Evolutionary conservation across 2,888 invertebrate genomes (phyloP), one percentile per base, ranked within the genome.

Genomic region (Hypsopygia costalis): DNA sequence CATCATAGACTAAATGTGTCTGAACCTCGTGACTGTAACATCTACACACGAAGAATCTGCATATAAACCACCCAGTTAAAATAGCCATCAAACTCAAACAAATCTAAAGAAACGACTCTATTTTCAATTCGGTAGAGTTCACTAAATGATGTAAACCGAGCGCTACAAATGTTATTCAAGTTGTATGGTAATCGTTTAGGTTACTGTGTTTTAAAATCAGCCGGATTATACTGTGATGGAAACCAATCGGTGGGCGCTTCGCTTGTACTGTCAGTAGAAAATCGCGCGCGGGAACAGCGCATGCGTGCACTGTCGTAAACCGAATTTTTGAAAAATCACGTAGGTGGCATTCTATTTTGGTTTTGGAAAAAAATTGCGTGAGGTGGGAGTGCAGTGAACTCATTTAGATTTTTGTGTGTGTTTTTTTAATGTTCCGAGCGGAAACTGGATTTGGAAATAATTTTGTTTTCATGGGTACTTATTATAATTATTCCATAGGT

Each of bases 331-430:
- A 52, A 61, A 60, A 50, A 62, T 66, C 49, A 70, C 59, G 68
- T 62, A 64, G 63, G 69, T 64, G 44, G 48, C 52, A 52, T 47
- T 35, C 59, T 54, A 57, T 61, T 58, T 70, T 73, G 75, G 78
- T 78, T 75, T 75, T 66, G 65, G 66, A 62, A 55, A 64, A 71
- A 59, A 51, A 52, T 54, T 54, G 58, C 58, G 60, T 55, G 61
- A 57, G 59, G 62, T 62, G 58, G 66, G 74, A 83, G 83, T 85
- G 81, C 81, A 83, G 86, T 86, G 83, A 78, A 64, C 80, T 62
- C 59, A 51, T 51, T 44, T 48, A 48, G 34, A 40, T 39, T 39
- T 46, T 42, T 46, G 46, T 41, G 41, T 43, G 46, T 37, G 47
- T 45, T 49, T 49, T 47, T 40, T 44, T 41, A 34, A 44, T 41